These are phyloP conservation scores for Gadopsis bispinosus DNA, from an alignment of 2,797 vertebrate genomes.

Conservation along the genomic window DNA sequence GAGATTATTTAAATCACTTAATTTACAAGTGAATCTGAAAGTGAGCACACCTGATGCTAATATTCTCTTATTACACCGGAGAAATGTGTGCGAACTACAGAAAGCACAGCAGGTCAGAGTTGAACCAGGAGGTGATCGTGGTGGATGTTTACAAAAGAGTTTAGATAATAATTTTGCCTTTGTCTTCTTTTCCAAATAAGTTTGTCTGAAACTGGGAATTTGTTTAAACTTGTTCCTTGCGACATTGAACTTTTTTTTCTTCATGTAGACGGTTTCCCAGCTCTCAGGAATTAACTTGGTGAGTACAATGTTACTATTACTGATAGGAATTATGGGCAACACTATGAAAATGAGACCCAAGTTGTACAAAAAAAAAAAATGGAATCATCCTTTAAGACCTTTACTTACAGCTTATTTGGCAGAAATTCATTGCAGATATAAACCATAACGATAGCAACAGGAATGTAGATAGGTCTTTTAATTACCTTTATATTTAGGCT, in stretches of 20 bases:
- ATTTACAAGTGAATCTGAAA: neutral
- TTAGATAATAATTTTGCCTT: neutral
- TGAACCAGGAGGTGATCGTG: neutral
- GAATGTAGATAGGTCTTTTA: neutral
- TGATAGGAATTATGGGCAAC: neutral
- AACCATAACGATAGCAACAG: neutral
- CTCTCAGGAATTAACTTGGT: neutral
- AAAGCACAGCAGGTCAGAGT: constrained; percentile 6
- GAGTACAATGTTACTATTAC: neutral
- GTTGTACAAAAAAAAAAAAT: neutral
- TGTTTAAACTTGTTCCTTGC: neutral
- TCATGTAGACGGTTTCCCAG: neutral
- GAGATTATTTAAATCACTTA: neutral
- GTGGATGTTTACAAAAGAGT: neutral
- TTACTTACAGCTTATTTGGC: neutral
- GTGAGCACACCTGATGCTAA: neutral
- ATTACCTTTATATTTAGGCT: neutral
- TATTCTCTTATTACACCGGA: constrained; percentile 3
- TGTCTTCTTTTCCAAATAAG: neutral
- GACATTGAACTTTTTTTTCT: neutral
- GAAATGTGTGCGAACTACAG: neutral
- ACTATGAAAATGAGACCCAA: neutral
- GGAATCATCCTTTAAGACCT: neutral
- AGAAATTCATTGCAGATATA: neutral
- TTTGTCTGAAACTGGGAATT: neutral